These are phyloP conservation scores for Polydesmus complanatus DNA, from an alignment of 2,888 invertebrate species.

Conservation along the genomic window DNA sequence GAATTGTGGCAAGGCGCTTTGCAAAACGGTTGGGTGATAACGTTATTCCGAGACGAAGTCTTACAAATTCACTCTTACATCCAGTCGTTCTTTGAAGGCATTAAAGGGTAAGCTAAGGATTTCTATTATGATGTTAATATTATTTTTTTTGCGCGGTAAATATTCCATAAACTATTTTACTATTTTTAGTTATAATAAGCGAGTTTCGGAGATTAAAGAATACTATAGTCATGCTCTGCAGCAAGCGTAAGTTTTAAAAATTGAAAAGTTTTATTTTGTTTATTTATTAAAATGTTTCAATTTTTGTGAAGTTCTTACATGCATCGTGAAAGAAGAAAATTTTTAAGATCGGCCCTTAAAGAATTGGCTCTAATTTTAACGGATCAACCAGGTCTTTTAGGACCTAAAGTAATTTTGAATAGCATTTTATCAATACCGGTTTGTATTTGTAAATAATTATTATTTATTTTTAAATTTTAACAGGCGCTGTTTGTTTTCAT, in stretches of 20 bases:
- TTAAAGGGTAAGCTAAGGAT: constrained; percentile 53
- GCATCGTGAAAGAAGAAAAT: constrained; percentile 91
- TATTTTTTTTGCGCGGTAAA: not conserved
- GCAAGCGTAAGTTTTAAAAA: constrained; percentile 57
- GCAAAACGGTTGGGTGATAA: constrained; percentile 85
- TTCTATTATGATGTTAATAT: not conserved
- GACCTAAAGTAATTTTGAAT: constrained; percentile 55
- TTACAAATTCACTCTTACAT: constrained; percentile 89
- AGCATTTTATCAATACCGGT: not conserved
- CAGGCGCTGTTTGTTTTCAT: constrained; percentile 84
- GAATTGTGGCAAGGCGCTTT: constrained; percentile 78
- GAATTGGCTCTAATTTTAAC: constrained; percentile 89
- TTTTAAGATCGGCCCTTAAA: constrained; percentile 83
- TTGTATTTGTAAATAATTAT: not conserved
- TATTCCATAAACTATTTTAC: not conserved
- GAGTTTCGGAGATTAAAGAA: constrained; percentile 91
- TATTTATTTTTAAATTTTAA: constrained; percentile 17
- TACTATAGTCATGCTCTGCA: constrained; percentile 78
- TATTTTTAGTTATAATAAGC: constrained; percentile 52
- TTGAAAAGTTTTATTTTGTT: too few species aligned
- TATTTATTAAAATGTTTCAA: not conserved
- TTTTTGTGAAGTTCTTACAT: constrained; percentile 48
- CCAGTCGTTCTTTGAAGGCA: constrained; percentile 79
- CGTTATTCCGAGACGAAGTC: constrained; percentile 92
- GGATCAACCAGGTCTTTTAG: constrained; percentile 93